phyloP scores from a whole-genome alignment of 1,140 invertebrate species.

The Sitobion miscanthi region DNA sequence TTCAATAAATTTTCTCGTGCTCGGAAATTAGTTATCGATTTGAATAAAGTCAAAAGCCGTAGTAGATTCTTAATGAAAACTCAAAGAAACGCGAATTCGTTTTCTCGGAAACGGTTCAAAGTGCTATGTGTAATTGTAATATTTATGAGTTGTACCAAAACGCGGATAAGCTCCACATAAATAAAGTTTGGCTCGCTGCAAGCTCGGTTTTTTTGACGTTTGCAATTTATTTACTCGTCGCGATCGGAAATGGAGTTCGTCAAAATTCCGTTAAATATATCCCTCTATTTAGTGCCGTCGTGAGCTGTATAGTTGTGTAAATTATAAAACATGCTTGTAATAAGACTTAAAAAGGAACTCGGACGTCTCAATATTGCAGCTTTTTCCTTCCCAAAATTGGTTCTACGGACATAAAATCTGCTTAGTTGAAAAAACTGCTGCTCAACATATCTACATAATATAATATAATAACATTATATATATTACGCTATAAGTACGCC shows the following conservation, averaged over 20 bases:
- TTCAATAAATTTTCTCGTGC: neutral
- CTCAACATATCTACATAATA: neutral
- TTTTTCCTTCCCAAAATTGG: neutral
- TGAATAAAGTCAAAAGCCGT: neutral
- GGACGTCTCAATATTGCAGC: neutral
- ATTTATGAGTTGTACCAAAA: neutral
- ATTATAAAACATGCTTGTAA: neutral
- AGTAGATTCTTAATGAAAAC: neutral
- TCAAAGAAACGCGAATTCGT: neutral
- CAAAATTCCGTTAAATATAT: neutral
- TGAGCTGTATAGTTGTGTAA: neutral
- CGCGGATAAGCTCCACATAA: neutral
- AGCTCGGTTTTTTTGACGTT: neutral
- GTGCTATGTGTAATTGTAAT: neutral
- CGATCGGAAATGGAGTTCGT: neutral
- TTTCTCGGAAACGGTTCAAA: neutral
- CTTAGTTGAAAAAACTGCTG: neutral
- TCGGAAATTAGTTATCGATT: neutral
- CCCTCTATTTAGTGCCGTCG: neutral
- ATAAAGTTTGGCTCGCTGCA: neutral
- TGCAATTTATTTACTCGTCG: neutral
- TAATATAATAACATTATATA: neutral
- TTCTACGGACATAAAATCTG: neutral
- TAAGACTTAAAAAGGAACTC: neutral
- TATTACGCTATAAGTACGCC: neutral